Evolutionary conservation across 1,140 invertebrate genomes (phyloP), one percentile per base, ranked within the genome.

Genomic region (Battus philenor): DNA sequence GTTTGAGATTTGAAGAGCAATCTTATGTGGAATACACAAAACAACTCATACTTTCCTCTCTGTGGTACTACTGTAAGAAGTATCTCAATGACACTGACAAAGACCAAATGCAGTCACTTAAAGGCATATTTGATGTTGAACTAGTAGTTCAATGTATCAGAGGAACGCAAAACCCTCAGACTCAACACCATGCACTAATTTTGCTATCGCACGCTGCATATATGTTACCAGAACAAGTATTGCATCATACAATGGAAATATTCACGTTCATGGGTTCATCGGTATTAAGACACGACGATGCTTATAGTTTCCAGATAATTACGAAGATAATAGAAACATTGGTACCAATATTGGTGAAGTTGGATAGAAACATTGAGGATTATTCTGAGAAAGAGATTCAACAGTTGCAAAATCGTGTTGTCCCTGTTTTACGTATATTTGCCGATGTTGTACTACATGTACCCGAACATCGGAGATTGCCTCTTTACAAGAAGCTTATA

Each of bases 201-300:
- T 84, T 98, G 0, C 80, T 98, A 0, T 92, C 93, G 0, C 88
- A 94, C 36, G 90, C 92, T 26, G 94, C 95, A 2, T 87, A 87
- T 33, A 87, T 95, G 54, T 88, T 93, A 38, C 93, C 95, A 0
- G 91, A 95, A 33, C 90, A 93, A 77, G 94, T 98, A 2, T 76
- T 98, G 6, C 92, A 96, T 66, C 95, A 97, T 61, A 93, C 97
- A 0, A 97, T 98, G 91, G 92, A 95, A 15, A 95, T 99, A 52
- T 98, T 98, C 70, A 98, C 96, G 0, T 98, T 98, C 63, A 96
- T 99, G 89, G 97, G 97, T 6, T 94, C 93, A 2, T 95, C 94
- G 0, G 91, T 98, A 11, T 76, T 98, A 0, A 87, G 96, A 9
- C 95, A 97, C 56, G 97, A 99, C 71, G 96, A 98, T 71, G 91